Evolutionary conservation across 2,113 vertebrate species (phyloP).

Genomic region (Danio rerio): DNA sequence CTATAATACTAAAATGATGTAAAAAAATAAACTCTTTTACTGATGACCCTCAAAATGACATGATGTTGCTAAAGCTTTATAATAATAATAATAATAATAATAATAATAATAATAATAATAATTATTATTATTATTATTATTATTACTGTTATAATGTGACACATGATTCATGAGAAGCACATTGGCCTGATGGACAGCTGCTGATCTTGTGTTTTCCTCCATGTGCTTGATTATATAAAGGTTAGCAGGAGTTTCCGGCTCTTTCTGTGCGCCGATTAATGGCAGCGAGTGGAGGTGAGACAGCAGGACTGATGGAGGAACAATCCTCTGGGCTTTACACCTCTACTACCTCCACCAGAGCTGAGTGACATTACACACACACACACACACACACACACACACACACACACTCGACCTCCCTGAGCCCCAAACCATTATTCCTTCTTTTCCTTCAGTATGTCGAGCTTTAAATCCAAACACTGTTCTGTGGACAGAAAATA

Average conservation of each 20-base stretch:
- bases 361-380: slow-evolving; percentile 51
- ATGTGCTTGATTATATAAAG: slow-evolving; percentile 25
- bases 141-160: no score
- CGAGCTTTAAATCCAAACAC: slow-evolving; percentile 34
- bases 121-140: no score
- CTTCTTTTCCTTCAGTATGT: not conserved
- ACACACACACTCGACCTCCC: not conserved
- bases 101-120: no score
- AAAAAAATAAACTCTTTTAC: no score
- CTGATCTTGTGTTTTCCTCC: not conserved
- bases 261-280: slow-evolving; percentile 62
- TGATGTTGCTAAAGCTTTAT: no score
- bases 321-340: slow-evolving; percentile 65
- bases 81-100: no score
- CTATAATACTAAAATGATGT: no score
- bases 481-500: slow-evolving; percentile 8
- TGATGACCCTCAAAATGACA: no score
- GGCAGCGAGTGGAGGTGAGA: slow-evolving; percentile 45
- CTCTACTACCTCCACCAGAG: slow-evolving; percentile 55
- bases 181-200: not conserved
- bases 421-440: slow-evolving; percentile 38
- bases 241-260: slow-evolving; percentile 57
- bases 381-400: not conserved
- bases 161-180: no score
- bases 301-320: slow-evolving; percentile 61